Evolutionary conservation across 1,140 invertebrate species (phyloP).

Genomic region (Sycophila sp.): DNA sequence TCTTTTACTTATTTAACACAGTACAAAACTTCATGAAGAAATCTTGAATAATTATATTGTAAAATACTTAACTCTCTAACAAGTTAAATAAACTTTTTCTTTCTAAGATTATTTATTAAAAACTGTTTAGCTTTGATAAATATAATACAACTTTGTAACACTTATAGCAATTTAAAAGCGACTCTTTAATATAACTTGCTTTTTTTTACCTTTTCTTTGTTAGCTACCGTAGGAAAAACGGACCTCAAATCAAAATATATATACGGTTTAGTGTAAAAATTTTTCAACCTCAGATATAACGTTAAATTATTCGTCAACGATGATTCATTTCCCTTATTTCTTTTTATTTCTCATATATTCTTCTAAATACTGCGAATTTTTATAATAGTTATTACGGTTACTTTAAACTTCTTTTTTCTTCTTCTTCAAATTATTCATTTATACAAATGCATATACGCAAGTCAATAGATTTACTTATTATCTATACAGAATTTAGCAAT

Average conservation of each 20-base stretch:
- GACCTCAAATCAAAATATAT: slow-evolving; percentile 16
- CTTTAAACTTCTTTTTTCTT: slow-evolving; percentile 30
- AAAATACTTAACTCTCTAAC: slow-evolving; percentile 33
- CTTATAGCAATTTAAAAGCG: slow-evolving; percentile 38
- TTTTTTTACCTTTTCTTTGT: not conserved
- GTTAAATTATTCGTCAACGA: slow-evolving; percentile 18
- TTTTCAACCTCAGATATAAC: not conserved
- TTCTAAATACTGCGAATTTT: slow-evolving; percentile 4
- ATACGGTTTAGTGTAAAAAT: slow-evolving; percentile 9
- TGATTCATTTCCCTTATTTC: no score
- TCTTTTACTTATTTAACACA: no score
- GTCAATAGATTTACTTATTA: not conserved
- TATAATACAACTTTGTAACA: slow-evolving; percentile 39
- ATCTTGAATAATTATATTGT: slow-evolving; percentile 30
- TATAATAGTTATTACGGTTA: slow-evolving; percentile 17
- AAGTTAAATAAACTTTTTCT: slow-evolving; percentile 36
- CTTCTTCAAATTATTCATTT: slow-evolving; percentile 6
- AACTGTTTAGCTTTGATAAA: slow-evolving; percentile 37
- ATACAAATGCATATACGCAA: not conserved
- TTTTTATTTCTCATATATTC: slow-evolving; percentile 13
- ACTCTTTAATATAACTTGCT: slow-evolving; percentile 17
- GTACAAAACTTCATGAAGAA: slow-evolving; percentile 34
- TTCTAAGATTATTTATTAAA: slow-evolving; percentile 40
- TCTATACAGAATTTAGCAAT: not conserved
- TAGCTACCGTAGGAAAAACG: not conserved